A percentile compares a stretch with the other conserved stretches of the same genome.
These are phyloP conservation scores for Hylaeus anthracinus DNA, from an alignment of 1,140 invertebrate genomes.

Conservation along the genomic window DNA sequence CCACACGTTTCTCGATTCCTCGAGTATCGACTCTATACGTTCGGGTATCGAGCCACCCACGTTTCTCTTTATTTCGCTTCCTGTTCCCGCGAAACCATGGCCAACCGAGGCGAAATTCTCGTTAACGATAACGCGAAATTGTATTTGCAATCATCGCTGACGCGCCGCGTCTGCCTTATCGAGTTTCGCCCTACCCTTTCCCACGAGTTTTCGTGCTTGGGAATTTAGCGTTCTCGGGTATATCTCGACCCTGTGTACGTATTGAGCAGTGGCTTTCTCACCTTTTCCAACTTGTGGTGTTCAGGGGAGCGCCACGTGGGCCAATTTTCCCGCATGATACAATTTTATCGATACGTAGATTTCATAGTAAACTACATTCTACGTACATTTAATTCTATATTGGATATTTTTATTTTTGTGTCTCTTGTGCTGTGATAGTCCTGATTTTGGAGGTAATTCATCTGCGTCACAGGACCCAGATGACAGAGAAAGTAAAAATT, in stretches of 20 bases:
- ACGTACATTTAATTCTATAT: no score
- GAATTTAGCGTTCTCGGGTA: conserved; percentile 9
- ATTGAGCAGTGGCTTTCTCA: no score
- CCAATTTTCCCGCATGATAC: no score
- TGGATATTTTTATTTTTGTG: no score
- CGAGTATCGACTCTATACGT: conserved; percentile 19
- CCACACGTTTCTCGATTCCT: conserved; percentile 32
- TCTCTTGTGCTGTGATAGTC: no score
- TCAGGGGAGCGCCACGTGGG: no score
- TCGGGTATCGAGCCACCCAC: conserved; percentile 39
- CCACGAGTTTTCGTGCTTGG: neutral
- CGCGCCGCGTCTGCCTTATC: conserved; percentile 33
- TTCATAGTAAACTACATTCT: no score
- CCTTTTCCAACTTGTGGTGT: no score
- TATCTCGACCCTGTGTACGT: neutral
- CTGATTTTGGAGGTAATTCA: no score
- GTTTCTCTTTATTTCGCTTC: conserved; percentile 54
- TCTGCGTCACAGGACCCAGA: no score
- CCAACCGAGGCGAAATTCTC: conserved; percentile 57
- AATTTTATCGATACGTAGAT: no score
- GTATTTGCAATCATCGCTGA: conserved; percentile 58
- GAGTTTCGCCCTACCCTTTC: conserved; percentile 7
- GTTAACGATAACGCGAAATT: conserved; percentile 60
- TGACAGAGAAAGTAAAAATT: no score
- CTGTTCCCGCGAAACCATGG: conserved; percentile 30